Base-by-base conservation (phyloP, 2,797 vertebrate species). In the Poecilia picta region DNA sequence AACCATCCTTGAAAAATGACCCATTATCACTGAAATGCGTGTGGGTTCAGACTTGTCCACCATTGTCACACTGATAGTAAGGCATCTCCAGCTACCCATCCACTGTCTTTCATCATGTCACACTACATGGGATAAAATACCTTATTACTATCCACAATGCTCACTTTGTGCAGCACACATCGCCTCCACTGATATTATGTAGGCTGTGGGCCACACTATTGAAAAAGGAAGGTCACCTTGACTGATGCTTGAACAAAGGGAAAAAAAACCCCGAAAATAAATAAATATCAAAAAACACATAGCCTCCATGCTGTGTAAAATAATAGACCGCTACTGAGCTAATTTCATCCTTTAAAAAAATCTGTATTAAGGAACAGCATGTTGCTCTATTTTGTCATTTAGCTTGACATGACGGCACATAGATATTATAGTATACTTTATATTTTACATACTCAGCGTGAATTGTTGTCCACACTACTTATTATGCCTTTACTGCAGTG, bases 251-350 rank as follows among this genome's bases (percentile, higher is more conserved):
- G 85, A 93, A 81, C 81, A 87, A 80, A 87, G 13, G 1, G 71
- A 87, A 92, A 80, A 91, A 89, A 16, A 2, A 5, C n/a, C n/a
- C n/a, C 2, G 3, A 77, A 91, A 93, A 92, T 87, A 88, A 88
- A 76, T 64, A 73, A 73, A 72, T 76, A 74, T 73, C 3, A 73
- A 81, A 73, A 86, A 86, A 90, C n/a, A 81, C 76, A 77, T 62
- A 55, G 71, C 72, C 91, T 93, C 93, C 93, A 91, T 88, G 89
- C 90, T 89, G 92, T 47, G 94, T 83, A 93, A 95, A 94, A 95
- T 96, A 96, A 97, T 96, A 91, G 85, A 84, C 94, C 86, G 79
- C 93, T 84, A 88, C 84, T 94, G 93, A 92, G 94, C 92, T 95
- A 95, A 96, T 96, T 96, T 95, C 93, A 90, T 84, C 95, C 81